phyloP scores from a whole-genome alignment of 2,888 invertebrate genomes.

The Isotomurus palustris region DNA sequence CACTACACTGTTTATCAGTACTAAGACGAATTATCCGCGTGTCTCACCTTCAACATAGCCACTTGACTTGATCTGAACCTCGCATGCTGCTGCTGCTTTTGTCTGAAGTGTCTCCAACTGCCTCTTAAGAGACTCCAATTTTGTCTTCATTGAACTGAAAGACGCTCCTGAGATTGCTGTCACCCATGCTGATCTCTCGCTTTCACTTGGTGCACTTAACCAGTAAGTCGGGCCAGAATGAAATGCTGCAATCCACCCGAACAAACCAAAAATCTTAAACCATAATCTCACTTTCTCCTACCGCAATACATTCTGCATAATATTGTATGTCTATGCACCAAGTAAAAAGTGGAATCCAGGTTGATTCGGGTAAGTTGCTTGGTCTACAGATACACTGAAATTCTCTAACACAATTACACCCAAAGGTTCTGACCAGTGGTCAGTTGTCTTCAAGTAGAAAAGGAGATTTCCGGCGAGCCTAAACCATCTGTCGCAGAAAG shows the following conservation, averaged over 20 bases:
- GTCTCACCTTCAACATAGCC: conserved; percentile 44
- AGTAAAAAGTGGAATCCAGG: conserved; percentile 25
- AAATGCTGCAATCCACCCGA: conserved; percentile 22
- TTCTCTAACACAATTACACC: conserved; percentile 86
- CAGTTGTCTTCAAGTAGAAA: conserved; percentile 86
- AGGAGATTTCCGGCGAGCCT: conserved; percentile 85
- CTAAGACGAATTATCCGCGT: background rate
- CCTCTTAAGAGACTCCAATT: conserved; percentile 56
- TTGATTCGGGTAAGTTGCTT: conserved; percentile 49
- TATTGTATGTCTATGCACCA: too few relatives aligned
- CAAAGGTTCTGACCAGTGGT: conserved; percentile 80
- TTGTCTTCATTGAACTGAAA: conserved; percentile 73
- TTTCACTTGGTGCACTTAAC: conserved; percentile 71
- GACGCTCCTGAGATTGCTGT: conserved; percentile 70
- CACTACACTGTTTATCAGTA: background rate
- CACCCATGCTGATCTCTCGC: conserved; percentile 80
- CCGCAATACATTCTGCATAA: background rate
- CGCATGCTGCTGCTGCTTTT: background rate
- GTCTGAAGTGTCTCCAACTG: conserved; percentile 46
- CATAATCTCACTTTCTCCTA: background rate
- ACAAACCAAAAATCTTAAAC: conserved; percentile 3
- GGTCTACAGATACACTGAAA: conserved; percentile 68
- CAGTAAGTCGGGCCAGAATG: conserved; percentile 63
- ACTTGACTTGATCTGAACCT: conserved; percentile 19
- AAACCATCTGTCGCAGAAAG: conserved; percentile 79